Evolutionary conservation across 1,140 invertebrate genomes (phyloP).

Genomic region (Zaprionus africanus): DNA sequence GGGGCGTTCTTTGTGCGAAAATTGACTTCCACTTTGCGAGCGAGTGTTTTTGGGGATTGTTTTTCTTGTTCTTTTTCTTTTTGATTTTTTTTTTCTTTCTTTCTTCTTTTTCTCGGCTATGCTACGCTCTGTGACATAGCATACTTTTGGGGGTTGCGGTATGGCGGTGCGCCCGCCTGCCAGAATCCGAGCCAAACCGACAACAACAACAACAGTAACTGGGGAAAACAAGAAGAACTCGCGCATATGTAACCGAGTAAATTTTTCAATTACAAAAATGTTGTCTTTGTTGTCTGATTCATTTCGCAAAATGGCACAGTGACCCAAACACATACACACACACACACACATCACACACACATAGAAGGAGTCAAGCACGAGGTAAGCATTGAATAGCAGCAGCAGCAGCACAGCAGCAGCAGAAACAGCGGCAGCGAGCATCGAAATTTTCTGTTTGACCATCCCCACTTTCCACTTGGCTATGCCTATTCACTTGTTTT

Average conservation of each 20-base stretch:
- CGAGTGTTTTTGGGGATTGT: slow-evolving; percentile 63
- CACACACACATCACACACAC: slow-evolving; percentile 39
- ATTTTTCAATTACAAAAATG: slow-evolving; percentile 64
- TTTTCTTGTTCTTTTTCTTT: slow-evolving; percentile 21
- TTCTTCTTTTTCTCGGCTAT: slow-evolving; percentile 36
- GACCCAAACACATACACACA: slow-evolving; percentile 61
- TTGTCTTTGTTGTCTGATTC: slow-evolving; percentile 53
- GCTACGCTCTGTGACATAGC: slow-evolving; percentile 40
- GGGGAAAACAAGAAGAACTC: slow-evolving; percentile 37
- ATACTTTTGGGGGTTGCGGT: slow-evolving; percentile 62
- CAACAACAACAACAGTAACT: slow-evolving; percentile 31
- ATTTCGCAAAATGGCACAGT: slow-evolving; percentile 71
- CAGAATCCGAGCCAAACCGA: slow-evolving; percentile 30
- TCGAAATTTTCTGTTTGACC: slow-evolving; percentile 55
- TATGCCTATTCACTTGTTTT: slow-evolving; percentile 56
- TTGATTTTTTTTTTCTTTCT: slow-evolving; percentile 1
- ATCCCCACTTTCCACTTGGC: slow-evolving; percentile 67
- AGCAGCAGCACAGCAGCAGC: slow-evolving; percentile 43
- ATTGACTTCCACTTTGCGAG: slow-evolving; percentile 36
- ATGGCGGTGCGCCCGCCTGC: slow-evolving; percentile 14
- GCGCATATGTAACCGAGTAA: slow-evolving; percentile 67
- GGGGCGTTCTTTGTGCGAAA: slow-evolving; percentile 28
- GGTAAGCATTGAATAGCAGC: slow-evolving; percentile 55
- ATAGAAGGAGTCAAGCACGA: slow-evolving; percentile 40
- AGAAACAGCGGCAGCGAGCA: slow-evolving; percentile 47